Base-by-base conservation (phyloP, 92 coral and sea anemone species). In the Epizoanthus scotinus region DNA sequence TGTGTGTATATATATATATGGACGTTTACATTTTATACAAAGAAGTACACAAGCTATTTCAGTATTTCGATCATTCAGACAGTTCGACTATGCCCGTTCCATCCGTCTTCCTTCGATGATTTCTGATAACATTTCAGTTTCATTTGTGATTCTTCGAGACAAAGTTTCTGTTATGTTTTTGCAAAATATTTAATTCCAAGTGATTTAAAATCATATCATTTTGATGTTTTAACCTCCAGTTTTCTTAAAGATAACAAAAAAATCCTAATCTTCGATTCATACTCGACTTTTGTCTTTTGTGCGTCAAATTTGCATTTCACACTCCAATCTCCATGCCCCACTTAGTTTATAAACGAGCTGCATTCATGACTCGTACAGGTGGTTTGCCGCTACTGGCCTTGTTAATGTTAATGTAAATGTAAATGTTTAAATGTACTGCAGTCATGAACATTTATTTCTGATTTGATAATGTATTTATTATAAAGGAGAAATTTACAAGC, bases 351-450 rank as follows among this genome's bases (percentile, higher is more conserved):
- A n/a, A 55, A 54, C 31, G 14, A 19, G 52, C 63, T 73, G 78
- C 64, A 56, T 73, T 24, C 6, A 73, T 73, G 52, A 47, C 52
- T 47, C 17, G 42, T 29, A 34, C 81, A 75, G 67, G 81, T 59
- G 81, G 15, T 34, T 59, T 71, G 17, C 29, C 36, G 8, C 40
- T 34, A 2, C 6, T 6, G 6, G n/a, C n/a, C n/a, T n/a, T n/a
- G n/a, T n/a, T n/a, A n/a, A n/a, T n/a, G n/a, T n/a, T n/a, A n/a
- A n/a, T n/a, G n/a, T n/a, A 65, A 21, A 14, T 47, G 52, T 7
- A 7, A 14, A 9, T 34, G 40, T 31, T 66, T 31, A 27, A 5
- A 59, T 6, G 8, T 59, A 9, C 64, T 59, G 64, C 8, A 61
- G 27, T 34, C 40, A 63, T 63, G 38, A 18, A 14, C 10, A 38